Evolutionary conservation across 2,888 invertebrate genomes (phyloP), one percentile per base, ranked within the genome.

Genomic region (Acanthosoma haemorrhoidale): DNA sequence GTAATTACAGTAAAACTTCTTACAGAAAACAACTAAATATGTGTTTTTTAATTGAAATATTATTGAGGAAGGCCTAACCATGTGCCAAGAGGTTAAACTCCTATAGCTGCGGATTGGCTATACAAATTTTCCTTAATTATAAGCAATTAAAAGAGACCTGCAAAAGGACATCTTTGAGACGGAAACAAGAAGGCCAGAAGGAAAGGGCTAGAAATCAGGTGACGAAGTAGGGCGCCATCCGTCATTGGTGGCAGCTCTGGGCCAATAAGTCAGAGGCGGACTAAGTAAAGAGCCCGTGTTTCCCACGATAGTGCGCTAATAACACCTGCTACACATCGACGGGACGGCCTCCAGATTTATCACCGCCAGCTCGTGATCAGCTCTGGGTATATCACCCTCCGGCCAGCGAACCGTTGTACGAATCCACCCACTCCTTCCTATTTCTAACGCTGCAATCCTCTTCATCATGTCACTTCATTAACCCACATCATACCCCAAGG

Each of bases 251-350:
- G 51, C 4, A 4, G 9, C 5, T 6, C 32, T 9, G 5, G 32
- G 32, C 32, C 51, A 51, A 51, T 51, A 51, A 51, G 25, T 51
- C 51, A 51, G 25, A n/a, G 21, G 13, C n/a, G 51, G 51, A 21
- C 43, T 25, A 51, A 51, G 51, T 51, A 51, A 51, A 51, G 51
- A 32, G 61, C 34, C 59, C 13, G 9, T 15, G 9, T 16, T 61
- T 61, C 61, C 61, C 61, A 61, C 61, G 61, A 61, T 61, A 25
- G 34, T 36, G 21, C 21, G 34, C 32, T 61, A 61, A 61, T 61
- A 36, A 61, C 61, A 61, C 61, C 61, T 61, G 61, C 61, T 61
- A 61, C 61, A 61, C n/a, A 36, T 61, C 16, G 59, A 59, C 32
- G 29, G 61, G 2, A 0, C 11, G 6, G 11, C 25, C 5, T 2